Conservation (phyloP, 2,797 vertebrate species). For the Tokudaia muenninki region DNA sequence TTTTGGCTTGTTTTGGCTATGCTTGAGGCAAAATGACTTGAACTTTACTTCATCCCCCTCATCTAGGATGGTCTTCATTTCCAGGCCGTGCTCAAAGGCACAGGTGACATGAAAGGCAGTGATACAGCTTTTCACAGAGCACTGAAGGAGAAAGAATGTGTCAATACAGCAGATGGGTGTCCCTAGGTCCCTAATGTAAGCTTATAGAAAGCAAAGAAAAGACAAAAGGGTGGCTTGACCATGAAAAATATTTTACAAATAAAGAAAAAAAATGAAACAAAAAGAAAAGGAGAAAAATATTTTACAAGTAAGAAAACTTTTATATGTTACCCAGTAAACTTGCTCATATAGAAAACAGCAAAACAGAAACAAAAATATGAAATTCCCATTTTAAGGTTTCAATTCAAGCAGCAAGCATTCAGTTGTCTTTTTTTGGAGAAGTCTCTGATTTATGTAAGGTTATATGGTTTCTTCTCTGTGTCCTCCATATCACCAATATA, state of each 20-base stretch:
- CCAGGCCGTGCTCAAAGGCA: constrained; percentile 98
- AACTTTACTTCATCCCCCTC: constrained; percentile 99
- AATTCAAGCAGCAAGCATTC: constrained; percentile 11
- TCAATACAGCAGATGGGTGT: not conserved
- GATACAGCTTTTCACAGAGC: constrained; percentile 98
- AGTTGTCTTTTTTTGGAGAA: constrained; percentile 26
- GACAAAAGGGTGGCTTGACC: not conserved
- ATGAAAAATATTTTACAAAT: not conserved
- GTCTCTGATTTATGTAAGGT: constrained; percentile 3
- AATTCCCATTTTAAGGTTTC: constrained; percentile 57
- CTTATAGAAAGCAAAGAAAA: constrained; percentile 54
- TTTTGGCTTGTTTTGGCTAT: constrained; percentile 94
- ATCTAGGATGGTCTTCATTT: constrained; percentile 99
- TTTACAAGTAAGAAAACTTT: not conserved
- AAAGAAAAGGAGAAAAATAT: not conserved
- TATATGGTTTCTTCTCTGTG: constrained; percentile 28
- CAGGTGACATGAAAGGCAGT: constrained; percentile 99
- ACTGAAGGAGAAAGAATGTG: constrained; percentile 87
- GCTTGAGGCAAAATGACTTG: constrained; percentile 98
- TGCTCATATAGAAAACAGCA: constrained; percentile 47
- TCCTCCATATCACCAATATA: not conserved
- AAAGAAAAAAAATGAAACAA: not conserved
- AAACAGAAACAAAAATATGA: constrained; percentile 30
- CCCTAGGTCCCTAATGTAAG: not conserved
- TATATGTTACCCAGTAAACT: constrained; percentile 45